Percentiles rank a stretch among this genome's conserved stretches.
Evolutionary conservation across 92 coral and sea anemone species (phyloP).

Genomic region (Epizoanthus illoricatus): DNA sequence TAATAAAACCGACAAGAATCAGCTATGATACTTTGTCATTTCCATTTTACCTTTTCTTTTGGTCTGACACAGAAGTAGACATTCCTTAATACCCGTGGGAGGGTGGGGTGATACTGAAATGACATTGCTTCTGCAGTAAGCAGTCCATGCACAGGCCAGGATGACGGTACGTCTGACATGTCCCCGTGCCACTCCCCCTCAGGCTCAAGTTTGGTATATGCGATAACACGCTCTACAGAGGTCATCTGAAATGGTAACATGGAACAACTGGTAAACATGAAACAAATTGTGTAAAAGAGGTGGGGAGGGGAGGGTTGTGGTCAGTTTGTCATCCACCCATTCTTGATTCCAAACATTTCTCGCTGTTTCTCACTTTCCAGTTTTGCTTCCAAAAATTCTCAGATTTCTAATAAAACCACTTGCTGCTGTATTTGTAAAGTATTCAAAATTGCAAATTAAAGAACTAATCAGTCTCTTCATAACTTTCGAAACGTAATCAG

Average conservation of each 20-base stretch:
- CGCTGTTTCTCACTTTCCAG: too few relatives aligned
- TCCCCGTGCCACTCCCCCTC: conserved; percentile 83
- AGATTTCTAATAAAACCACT: too few relatives aligned
- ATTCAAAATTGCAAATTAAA: too few relatives aligned
- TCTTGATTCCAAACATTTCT: too few relatives aligned
- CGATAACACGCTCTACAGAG: conserved; percentile 88
- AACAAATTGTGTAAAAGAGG: neutral
- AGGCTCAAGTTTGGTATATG: conserved; percentile 71
- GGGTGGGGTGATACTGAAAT: conserved; percentile 85
- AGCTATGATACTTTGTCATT: neutral
- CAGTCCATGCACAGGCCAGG: conserved; percentile 91
- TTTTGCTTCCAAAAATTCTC: too few relatives aligned
- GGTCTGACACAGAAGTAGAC: conserved; percentile 84
- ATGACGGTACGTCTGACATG: conserved; percentile 45
- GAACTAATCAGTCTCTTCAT: too few relatives aligned
- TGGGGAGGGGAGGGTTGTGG: neutral
- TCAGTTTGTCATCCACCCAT: too few relatives aligned
- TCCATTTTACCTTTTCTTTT: conserved; percentile 76
- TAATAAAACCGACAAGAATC: neutral
- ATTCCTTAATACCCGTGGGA: conserved; percentile 88
- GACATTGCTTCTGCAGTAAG: conserved; percentile 76
- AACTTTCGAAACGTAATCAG: too few relatives aligned
- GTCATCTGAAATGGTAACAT: conserved; percentile 67
- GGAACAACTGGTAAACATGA: neutral
- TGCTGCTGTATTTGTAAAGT: too few relatives aligned